Evolutionary conservation across 2,113 vertebrate genomes (phyloP).

Genomic region (Hemiscyllium ocellatum): DNA sequence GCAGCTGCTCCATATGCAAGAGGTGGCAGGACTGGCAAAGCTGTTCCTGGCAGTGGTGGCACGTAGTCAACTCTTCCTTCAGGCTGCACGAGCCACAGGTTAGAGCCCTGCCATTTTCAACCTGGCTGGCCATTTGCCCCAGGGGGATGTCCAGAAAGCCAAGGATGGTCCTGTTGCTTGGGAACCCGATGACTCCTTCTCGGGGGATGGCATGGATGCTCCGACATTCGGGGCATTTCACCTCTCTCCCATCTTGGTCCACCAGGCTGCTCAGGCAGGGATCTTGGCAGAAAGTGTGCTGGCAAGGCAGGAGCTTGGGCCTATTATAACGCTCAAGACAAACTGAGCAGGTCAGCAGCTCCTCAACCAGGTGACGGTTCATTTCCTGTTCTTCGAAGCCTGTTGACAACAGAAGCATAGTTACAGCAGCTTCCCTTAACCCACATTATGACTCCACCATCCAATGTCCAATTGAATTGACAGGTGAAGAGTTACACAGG

Average conservation of each 20-base stretch:
- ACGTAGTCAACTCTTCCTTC: background rate
- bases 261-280: conserved; percentile 2
- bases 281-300: conserved; percentile 32
- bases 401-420: background rate
- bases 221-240: conserved; percentile 24
- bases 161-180: conserved; percentile 28
- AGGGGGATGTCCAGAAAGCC: conserved; percentile 25
- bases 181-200: background rate
- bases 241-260: background rate
- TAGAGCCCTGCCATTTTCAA: background rate
- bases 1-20: background rate
- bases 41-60: background rate
- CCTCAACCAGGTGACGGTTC: conserved; percentile 7
- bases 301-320: conserved; percentile 32
- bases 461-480: background rate
- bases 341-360: conserved; percentile 21
- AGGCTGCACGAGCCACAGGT: background rate
- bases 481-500: background rate
- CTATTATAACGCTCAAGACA: conserved; percentile 15
- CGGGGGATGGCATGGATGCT: background rate
- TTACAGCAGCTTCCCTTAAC: background rate
- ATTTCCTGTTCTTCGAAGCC: background rate
- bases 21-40: background rate
- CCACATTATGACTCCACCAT: background rate
- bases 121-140: background rate